Evolutionary conservation across 2,797 vertebrate genomes (phyloP), one percentile per base, ranked within the genome.

Genomic region (Trachops cirrhosus): DNA sequence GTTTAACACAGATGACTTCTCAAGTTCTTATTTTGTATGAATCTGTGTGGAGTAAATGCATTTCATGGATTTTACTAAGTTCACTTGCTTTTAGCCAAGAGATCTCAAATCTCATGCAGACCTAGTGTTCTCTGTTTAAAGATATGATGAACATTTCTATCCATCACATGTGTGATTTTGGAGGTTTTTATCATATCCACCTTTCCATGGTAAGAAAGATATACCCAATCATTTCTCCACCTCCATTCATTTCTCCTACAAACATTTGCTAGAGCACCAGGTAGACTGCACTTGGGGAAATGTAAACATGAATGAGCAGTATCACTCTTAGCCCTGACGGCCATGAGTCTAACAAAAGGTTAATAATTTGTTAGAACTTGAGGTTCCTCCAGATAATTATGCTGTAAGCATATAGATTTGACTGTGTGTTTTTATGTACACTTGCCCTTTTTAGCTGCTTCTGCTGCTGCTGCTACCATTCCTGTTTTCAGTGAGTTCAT

Each of bases 1-100:
- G 9, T 57, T 82, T 73, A 80, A 86, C 39, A 41, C n/a, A 77
- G 9, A 71, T 68, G 22, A 62, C 3, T 34, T 85, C 24, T n/a
- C 16, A 46, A 6, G 15, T 46, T 39, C 83, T 89, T 46, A 39
- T 39, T 21, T 39, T 77, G 15, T 46, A 9, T 15, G 0, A 88
- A 50, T 86, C 52, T 78, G 1, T 74, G 57, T 75, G 7, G 52
- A 91, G 22, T 86, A 86, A 71, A 82, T 57, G 3, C 8, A 75
- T 95, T 93, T 84, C 29, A n/a, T 68, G 29, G 46, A 24, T 88
- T 94, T 92, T 70, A 71, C 12, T 29, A 86, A 86, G 44, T 88
- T 64, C 54, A 21, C n/a, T 19, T 83, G 50, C 57, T 77, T 91
- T 73, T 7, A 86, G 29, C 57, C 90, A 95, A 95, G 75, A 77